phyloP scores from a whole-genome alignment of 2,888 invertebrate genomes.

The Pegoplata infirma region DNA sequence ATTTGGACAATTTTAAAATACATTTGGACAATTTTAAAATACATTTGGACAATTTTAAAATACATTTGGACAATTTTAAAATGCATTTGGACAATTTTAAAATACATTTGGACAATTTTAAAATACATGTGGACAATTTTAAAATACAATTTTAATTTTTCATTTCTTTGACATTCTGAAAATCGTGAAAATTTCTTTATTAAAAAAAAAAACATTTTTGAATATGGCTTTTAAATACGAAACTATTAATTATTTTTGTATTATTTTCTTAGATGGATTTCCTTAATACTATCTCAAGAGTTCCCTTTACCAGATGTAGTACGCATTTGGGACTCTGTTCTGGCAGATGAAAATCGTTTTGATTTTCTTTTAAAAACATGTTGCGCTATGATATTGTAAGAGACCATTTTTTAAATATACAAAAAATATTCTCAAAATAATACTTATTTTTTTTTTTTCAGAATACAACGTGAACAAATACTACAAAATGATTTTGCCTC shows the following conservation, averaged over 20 bases:
- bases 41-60: no score
- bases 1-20: no score
- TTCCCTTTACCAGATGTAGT: slow-evolving; percentile 98
- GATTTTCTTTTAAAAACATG: slow-evolving; percentile 94
- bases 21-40: no score
- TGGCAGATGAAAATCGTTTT: slow-evolving; percentile 93
- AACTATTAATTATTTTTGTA: not conserved
- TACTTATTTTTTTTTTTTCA: slow-evolving; percentile 74
- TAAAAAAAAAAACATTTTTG: no score
- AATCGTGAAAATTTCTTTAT: no score
- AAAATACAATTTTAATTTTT: no score
- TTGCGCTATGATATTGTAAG: slow-evolving; percentile 98
- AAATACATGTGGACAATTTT: no score
- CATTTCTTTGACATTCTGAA: no score
- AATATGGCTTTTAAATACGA: no score
- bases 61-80: no score
- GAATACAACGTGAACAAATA: slow-evolving; percentile 90
- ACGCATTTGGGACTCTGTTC: slow-evolving; percentile 97
- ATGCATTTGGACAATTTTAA: no score
- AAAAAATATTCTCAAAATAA: not conserved
- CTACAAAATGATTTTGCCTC: slow-evolving; percentile 93
- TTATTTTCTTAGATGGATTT: slow-evolving; percentile 89
- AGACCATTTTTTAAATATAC: not conserved
- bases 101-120: no score
- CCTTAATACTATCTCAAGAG: slow-evolving; percentile 96